Conservation (phyloP, 1,140 invertebrate species). For the Caerostris extrusa region DNA sequence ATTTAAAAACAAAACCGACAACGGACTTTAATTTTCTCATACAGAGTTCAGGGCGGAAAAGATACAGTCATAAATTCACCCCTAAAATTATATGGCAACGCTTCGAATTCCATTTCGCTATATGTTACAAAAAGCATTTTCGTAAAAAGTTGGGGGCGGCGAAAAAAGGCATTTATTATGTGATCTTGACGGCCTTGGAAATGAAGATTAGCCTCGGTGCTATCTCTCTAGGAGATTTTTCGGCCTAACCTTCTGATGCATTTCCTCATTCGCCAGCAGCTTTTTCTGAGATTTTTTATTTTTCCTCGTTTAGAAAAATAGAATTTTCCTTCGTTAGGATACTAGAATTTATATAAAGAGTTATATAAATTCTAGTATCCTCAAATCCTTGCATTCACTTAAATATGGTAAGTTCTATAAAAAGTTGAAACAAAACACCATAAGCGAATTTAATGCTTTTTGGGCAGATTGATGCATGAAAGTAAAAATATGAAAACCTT, state of each 20-base stretch:
- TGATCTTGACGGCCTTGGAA: constrained; percentile 73
- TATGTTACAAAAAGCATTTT: constrained; percentile 62
- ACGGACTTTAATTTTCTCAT: constrained; percentile 30
- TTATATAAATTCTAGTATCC: constrained; percentile 17
- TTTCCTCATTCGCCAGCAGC: background rate
- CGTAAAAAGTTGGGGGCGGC: constrained; percentile 66
- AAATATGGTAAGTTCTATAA: background rate
- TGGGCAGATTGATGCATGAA: background rate
- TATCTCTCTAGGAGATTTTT: constrained; percentile 51
- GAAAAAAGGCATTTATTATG: constrained; percentile 70
- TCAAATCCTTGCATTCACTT: background rate
- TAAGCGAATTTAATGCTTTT: background rate
- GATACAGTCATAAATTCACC: constrained; percentile 62
- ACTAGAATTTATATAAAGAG: too few species aligned
- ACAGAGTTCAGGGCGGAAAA: constrained; percentile 7
- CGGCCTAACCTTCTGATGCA: background rate
- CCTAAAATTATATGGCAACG: constrained; percentile 70
- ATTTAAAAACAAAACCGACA: constrained; percentile 54
- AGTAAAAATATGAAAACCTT: background rate
- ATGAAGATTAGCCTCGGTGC: constrained; percentile 58
- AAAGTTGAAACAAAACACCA: background rate
- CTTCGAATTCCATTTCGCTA: constrained; percentile 50
- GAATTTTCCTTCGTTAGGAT: too few species aligned
- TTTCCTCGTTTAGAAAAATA: background rate
- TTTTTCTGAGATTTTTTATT: constrained; percentile 15